Evolutionary conservation across 2,888 invertebrate genomes (phyloP), one percentile per base, ranked within the genome.

Genomic region (Callinectes sapidus): DNA sequence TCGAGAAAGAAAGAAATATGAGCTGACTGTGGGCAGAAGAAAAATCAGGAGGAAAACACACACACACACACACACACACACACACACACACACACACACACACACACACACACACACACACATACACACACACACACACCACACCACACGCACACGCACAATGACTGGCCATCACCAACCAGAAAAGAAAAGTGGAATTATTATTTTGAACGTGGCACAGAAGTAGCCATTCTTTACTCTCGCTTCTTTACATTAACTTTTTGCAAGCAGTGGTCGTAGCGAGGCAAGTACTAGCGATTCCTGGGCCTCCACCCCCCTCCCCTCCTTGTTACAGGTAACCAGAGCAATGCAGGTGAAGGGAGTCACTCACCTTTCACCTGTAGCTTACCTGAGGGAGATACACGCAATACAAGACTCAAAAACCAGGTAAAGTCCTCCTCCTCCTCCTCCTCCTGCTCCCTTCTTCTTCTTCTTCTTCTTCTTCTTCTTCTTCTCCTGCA

Each of bases 381-480:
- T 5, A 81, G 35, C 81, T 81, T 18, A 81, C 81, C 35, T 32
- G 32, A 81, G 81, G 32, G 14, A 81, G 32, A 35, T 81, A 81
- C 81, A 28, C 35, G 16, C 32, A 32, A 16, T 28, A 10, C 14
- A 13, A 14, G 35, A 81, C 71, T n/a, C 13, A n/a, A n/a, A 28
- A 71, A 71, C 5, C 3, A 71, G 71, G 71, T 71, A 71, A n/a
- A 71, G 28, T 61, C 71, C 71, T 77, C 32, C 71, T 77, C 28
- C 71, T 77, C 71, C 71, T 77, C 71, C 71, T 77, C 71, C 71
- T 77, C 71, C 71, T 77, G n/a, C n/a, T n/a, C n/a, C 61, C 61
- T 61, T 23, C 61, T 61, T 23, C 61, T 23, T 23, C 71, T 77
- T 14, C 71, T 77, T 10, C 71, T 77, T 32, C 28, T 77, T 32